Percentiles rank a stretch among this genome's conserved stretches.
Evolutionary conservation across 2,797 vertebrate genomes (phyloP).

Genomic region (Amniataba percoides): DNA sequence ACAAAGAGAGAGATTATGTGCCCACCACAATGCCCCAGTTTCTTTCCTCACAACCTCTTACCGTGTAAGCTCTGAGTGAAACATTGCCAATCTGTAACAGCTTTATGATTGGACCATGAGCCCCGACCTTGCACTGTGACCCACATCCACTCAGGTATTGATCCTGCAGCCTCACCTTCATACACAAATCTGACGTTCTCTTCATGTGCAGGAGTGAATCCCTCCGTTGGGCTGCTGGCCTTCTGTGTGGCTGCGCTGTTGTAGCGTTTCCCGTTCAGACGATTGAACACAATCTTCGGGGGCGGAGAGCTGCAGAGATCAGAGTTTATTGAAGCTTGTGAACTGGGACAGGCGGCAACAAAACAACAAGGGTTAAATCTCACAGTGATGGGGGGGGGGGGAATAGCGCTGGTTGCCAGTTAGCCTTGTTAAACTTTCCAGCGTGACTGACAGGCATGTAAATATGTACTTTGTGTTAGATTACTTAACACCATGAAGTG

Average conservation of each 20-base stretch:
- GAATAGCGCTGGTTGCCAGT: not conserved
- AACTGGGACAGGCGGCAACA: not conserved
- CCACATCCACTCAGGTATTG: not conserved
- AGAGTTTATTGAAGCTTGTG: slow-evolving; percentile 11
- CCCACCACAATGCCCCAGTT: not conserved
- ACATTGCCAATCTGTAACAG: too few species aligned
- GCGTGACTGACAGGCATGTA: not conserved
- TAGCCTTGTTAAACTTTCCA: not conserved
- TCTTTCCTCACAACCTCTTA: not conserved
- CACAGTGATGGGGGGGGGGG: not conserved
- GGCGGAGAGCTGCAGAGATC: slow-evolving; percentile 77
- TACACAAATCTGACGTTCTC: slow-evolving; percentile 96
- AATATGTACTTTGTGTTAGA: not conserved
- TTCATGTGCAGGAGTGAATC: slow-evolving; percentile 93
- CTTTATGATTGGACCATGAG: not conserved
- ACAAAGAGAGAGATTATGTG: not conserved
- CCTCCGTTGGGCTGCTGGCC: slow-evolving; percentile 82
- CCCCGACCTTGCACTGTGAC: slow-evolving; percentile 1
- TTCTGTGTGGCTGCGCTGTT: slow-evolving; percentile 81
- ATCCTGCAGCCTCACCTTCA: slow-evolving; percentile 86
- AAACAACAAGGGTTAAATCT: not conserved
- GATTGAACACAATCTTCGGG: slow-evolving; percentile 94
- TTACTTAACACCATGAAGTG: not conserved
- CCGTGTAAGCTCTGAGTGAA: not conserved
- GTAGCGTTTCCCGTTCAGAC: slow-evolving; percentile 92